These are phyloP conservation scores for Sussaba pulchella DNA, from an alignment of 2,888 invertebrate genomes.

Conservation along the genomic window DNA sequence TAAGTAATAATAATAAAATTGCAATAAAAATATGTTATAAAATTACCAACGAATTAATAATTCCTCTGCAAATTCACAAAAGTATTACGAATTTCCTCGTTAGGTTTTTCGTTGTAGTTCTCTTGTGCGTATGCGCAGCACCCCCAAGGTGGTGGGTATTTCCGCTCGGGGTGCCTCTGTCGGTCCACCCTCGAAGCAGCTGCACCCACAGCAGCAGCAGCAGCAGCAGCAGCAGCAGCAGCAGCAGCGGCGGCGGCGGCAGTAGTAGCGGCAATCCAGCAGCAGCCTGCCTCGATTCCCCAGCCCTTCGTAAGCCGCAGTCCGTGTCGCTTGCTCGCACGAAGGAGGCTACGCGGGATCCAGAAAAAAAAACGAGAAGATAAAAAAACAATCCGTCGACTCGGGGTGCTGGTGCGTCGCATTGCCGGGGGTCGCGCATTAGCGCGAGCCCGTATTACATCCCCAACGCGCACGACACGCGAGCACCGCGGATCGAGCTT, in stretches of 20 bases:
- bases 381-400: conserved; percentile 40
- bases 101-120: too few species aligned
- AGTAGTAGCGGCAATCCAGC: conserved; percentile 19
- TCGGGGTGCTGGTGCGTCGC: conserved; percentile 45
- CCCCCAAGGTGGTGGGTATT: conserved; percentile 26
- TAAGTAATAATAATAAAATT: too few species aligned
- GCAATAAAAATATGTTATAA: too few species aligned
- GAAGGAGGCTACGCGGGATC: too few species aligned
- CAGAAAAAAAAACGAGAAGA: conserved; percentile 45
- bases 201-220: conserved; percentile 20
- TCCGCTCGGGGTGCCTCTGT: conserved; percentile 34
- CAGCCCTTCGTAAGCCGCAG: conserved; percentile 54
- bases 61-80: too few species aligned
- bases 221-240: conserved; percentile 8
- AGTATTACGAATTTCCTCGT: too few species aligned
- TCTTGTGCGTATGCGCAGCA: conserved; percentile 8
- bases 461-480: conserved; percentile 5
- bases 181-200: conserved; percentile 23
- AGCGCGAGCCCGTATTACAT: conserved; percentile 54
- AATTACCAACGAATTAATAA: too few species aligned
- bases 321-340: conserved; percentile 60
- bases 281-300: conserved; percentile 41
- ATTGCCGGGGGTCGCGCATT: conserved; percentile 38
- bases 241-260: conserved; percentile 11
- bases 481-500: not conserved